phyloP scores from a whole-genome alignment of 1,140 invertebrate species.

The Tetramorium parvispinum region DNA sequence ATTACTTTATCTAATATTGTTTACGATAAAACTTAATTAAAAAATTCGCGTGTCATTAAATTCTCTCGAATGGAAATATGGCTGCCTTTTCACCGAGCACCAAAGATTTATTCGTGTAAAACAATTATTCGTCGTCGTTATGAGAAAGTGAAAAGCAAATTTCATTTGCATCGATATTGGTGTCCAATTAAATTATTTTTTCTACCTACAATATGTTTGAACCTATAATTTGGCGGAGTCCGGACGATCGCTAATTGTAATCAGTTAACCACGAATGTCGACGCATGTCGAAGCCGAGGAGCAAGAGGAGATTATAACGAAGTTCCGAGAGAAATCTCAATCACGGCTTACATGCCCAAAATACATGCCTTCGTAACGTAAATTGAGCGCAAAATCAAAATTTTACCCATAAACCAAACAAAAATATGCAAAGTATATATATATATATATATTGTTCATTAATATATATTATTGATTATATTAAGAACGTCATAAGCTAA shows the following conservation, averaged over 20 bases:
- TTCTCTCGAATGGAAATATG: background rate
- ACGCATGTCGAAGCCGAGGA: slow-evolving; percentile 1
- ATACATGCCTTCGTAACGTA: slow-evolving; percentile 83
- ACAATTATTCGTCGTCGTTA: slow-evolving; percentile 12
- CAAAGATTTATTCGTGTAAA: background rate
- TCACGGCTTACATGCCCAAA: slow-evolving; percentile 35
- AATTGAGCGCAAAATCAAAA: slow-evolving; percentile 85
- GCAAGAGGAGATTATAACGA: slow-evolving; percentile 33
- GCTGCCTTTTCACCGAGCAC: background rate
- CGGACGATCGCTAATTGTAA: slow-evolving; percentile 1
- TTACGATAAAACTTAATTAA: background rate
- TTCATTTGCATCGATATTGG: background rate
- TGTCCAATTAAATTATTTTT: background rate
- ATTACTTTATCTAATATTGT: background rate
- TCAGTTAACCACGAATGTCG: slow-evolving; percentile 14
- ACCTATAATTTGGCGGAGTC: background rate
- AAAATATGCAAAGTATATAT: slow-evolving; percentile 73
- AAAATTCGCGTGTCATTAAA: background rate
- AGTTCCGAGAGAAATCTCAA: slow-evolving; percentile 3
- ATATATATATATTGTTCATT: slow-evolving; percentile 74
- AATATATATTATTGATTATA: slow-evolving; percentile 74
- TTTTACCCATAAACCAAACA: slow-evolving; percentile 77
- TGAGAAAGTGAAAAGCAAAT: background rate
- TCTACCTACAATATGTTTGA: background rate
- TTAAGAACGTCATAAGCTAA: slow-evolving; percentile 71